These are phyloP conservation scores for Prionace glauca DNA, from an alignment of 2,797 vertebrate genomes.

Conservation along the genomic window DNA sequence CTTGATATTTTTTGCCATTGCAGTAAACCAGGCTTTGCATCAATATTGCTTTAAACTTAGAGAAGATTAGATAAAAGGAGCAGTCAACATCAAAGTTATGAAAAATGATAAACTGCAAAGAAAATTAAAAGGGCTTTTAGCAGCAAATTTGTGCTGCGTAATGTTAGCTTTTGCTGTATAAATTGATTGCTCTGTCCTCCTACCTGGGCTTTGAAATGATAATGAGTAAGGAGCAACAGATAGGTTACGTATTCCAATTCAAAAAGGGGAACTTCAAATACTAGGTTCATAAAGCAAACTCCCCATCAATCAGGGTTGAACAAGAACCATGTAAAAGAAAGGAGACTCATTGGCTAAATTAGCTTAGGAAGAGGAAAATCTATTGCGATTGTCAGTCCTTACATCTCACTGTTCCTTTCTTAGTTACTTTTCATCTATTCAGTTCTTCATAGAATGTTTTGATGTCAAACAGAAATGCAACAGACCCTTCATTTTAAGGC, in stretches of 20 bases:
- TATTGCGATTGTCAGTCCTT: neutral
- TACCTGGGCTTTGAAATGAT: slow-evolving; percentile 9
- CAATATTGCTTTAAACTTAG: neutral
- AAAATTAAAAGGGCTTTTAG: slow-evolving; percentile 1
- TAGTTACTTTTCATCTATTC: neutral
- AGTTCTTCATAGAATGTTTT: neutral
- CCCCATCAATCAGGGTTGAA: slow-evolving; percentile 2
- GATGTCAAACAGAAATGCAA: neutral
- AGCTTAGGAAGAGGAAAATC: neutral
- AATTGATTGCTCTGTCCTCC: neutral
- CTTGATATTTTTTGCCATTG: neutral
- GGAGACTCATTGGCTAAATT: neutral
- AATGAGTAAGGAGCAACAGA: neutral
- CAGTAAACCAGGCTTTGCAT: neutral
- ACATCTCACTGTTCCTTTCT: neutral
- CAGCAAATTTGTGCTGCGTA: neutral
- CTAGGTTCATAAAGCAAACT: neutral
- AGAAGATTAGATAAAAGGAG: neutral
- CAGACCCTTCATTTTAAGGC: neutral
- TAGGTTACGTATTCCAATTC: neutral
- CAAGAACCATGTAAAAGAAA: neutral
- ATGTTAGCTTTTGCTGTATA: neutral
- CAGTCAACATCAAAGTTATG: neutral
- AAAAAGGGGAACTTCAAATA: neutral
- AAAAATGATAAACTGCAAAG: neutral